A percentile compares a stretch with the other conserved stretches of the same genome.
Evolutionary conservation across 2,113 vertebrate genomes (phyloP).

Genomic region (Talpa occidentalis): DNA sequence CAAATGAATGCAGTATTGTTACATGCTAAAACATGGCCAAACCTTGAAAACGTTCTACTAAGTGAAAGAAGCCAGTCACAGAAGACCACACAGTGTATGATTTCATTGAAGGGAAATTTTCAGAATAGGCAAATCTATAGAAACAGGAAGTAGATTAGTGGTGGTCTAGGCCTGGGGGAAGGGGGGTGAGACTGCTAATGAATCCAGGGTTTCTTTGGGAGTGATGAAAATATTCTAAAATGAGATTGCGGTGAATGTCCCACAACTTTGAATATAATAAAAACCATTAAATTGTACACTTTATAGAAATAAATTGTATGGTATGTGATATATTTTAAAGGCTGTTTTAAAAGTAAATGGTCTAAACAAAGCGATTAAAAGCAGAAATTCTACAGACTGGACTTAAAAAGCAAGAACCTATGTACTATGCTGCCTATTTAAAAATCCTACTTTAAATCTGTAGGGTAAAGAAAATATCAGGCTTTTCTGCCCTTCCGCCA

Average conservation of each 20-base stretch:
- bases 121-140: slow-evolving; percentile 35
- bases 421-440: not conserved
- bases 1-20: slow-evolving; percentile 35
- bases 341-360: slow-evolving; percentile 30
- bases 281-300: not conserved
- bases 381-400: not conserved
- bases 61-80: slow-evolving; percentile 49
- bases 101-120: slow-evolving; percentile 56
- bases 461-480: too few species aligned
- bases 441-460: slow-evolving; percentile 28
- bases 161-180: not conserved
- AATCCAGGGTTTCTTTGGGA: slow-evolving; percentile 8
- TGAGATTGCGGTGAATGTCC: slow-evolving; percentile 1
- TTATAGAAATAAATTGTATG: slow-evolving; percentile 6
- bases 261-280: slow-evolving; percentile 11
- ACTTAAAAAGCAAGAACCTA: slow-evolving; percentile 43
- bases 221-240: slow-evolving; percentile 41
- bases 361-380: slow-evolving; percentile 46
- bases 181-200: not conserved
- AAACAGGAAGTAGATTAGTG: slow-evolving; percentile 33
- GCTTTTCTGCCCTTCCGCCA: too few species aligned
- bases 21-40: not conserved
- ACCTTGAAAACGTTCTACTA: slow-evolving; percentile 25
- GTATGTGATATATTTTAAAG: slow-evolving; percentile 24
- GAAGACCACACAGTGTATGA: slow-evolving; percentile 32